Evolutionary conservation across 2,113 vertebrate species (phyloP).

Genomic region (Diadophis punctatus): DNA sequence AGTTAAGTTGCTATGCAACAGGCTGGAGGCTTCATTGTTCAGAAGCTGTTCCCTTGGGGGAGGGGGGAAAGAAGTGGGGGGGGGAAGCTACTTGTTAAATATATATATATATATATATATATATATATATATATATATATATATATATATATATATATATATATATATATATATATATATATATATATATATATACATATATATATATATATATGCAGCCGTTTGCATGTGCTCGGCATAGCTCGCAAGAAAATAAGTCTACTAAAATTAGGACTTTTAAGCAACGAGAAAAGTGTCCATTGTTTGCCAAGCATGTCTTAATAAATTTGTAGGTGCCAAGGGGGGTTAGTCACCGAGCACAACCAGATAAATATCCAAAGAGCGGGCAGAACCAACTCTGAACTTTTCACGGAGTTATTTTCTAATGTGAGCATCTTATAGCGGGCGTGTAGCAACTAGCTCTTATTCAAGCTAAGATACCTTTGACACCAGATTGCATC

Average conservation of each 20-base stretch:
- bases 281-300: not conserved
- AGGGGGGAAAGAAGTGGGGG: slow-evolving; percentile 8
- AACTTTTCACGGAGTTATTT: not conserved
- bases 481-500: not conserved
- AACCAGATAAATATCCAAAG: not conserved
- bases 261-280: not conserved
- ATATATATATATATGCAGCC: not conserved
- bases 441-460: slow-evolving; percentile 20
- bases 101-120: too few relatives aligned
- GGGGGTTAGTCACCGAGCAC: too few relatives aligned
- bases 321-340: not conserved
- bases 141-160: too few relatives aligned
- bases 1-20: slow-evolving; percentile 65
- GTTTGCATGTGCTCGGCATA: not conserved
- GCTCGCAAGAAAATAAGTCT: not conserved
- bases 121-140: too few relatives aligned
- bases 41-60: slow-evolving; percentile 49
- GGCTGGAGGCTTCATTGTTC: slow-evolving; percentile 47
- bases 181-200: too few relatives aligned
- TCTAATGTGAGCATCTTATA: not conserved
- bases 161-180: too few relatives aligned
- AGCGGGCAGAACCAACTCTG: not conserved
- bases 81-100: slow-evolving; percentile 37
- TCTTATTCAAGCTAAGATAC: not conserved
- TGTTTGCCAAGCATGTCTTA: not conserved